Evolutionary conservation across 53 echinoderm and acorn worm species (phyloP), one percentile per base, ranked within the genome.

Genomic region (Antedon mediterranea): DNA sequence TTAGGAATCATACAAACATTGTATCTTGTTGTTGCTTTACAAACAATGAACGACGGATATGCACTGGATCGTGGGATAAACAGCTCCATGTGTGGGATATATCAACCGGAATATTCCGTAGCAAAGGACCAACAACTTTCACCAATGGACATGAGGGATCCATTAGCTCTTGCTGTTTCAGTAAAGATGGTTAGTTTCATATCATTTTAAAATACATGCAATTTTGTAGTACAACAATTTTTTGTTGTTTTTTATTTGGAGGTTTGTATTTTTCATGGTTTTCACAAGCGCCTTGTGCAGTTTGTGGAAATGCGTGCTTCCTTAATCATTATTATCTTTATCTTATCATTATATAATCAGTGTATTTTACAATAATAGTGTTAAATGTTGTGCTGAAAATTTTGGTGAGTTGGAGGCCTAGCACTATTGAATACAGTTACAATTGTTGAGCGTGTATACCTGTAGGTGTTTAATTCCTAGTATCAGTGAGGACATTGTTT

Each of bases 51-150:
- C 82, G 98, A 5, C 90, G 89, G 31, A 87, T 98, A 1, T 93
- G 98, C 71, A 98, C 98, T 31, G 98, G 92, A 9, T 93, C 98
- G 0, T 98, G 98, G 98, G 98, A 98, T 34, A 98, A 98, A 73
- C 75, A 84, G 43, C 86, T 98, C 0, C 87, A 93, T 18, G 85
- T 98, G 13, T 98, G 98, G 98, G 98, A 98, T 75, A 77, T 98
- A 31, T 98, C 98, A 0, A 89, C 89, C 0, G 98, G 98, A 13
- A 88, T 88, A 74, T 98, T 78, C 72, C 87, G 98, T 23, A 84
- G 86, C 28, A 79, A 93, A 33, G 98, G 98, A 26, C 98, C 98
- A 0, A 71, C 85, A 28, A 92, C 90, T 4, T 87, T 98, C 73
- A 90, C 85, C 82, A 92, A 98, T 43, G 98, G 98, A 78, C 98